phyloP scores from a whole-genome alignment of 2,113 vertebrate genomes.

The Copsychus sechellarum region DNA sequence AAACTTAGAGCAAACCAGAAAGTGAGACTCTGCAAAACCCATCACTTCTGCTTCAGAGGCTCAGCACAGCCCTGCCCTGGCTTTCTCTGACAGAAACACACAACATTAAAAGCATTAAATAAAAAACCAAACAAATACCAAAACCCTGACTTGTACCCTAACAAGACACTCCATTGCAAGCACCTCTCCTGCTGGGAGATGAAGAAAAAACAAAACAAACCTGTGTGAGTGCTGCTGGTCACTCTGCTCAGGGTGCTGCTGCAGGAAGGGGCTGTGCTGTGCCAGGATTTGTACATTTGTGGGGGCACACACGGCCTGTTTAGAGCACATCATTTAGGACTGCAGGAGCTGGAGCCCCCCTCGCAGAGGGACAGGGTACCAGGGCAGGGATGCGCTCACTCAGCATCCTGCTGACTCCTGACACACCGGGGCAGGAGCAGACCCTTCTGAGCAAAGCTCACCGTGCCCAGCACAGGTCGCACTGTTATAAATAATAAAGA shows the following conservation, averaged over 20 bases:
- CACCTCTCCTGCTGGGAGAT: neutral
- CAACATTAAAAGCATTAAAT: neutral
- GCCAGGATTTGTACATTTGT: rapidly evolving
- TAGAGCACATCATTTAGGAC: rapidly evolving
- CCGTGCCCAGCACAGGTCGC: neutral
- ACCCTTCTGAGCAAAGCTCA: neutral
- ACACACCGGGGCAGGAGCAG: neutral
- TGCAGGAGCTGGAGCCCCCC: neutral
- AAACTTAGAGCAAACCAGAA: neutral
- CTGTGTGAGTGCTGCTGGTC: neutral
- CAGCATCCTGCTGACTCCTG: neutral
- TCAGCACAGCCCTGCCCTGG: neutral
- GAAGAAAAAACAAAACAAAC: neutral
- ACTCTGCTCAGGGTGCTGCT: neutral
- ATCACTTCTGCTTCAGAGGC: conserved; percentile 9
- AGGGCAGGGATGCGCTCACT: rapidly evolving
- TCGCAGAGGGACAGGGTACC: rapidly evolving
- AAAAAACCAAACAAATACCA: too few species aligned
- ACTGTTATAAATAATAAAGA: too few species aligned
- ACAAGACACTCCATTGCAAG: neutral
- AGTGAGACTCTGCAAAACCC: neutral
- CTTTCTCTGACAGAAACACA: neutral
- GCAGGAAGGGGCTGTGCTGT: neutral
- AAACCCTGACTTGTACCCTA: neutral
- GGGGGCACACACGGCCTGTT: neutral